Evolutionary conservation across 1,140 invertebrate genomes (phyloP), one percentile per base, ranked within the genome.

Genomic region (Drosophila melanogaster): DNA sequence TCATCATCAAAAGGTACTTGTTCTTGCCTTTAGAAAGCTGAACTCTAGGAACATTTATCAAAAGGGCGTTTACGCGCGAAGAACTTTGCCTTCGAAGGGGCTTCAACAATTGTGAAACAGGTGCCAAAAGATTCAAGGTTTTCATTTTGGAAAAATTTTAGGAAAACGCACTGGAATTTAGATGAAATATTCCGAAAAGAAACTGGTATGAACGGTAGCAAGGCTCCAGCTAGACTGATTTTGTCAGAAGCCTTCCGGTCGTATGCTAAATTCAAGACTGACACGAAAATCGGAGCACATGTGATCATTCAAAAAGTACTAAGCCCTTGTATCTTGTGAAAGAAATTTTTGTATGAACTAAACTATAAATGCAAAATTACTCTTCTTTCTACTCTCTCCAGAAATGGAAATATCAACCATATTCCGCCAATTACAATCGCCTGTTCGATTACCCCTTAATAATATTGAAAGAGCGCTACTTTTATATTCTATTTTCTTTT

Each of bases 21-120:
- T 67, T 67, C 22, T 26, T 65, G 15, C 60, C 64, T 8, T 11
- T 5, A 2, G 26, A n/a, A 3, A 67, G 17, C 15, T 53, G 44
- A 14, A 67, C 64, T 30, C 64, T 35, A 19, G 64, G 64, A 7
- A 67, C 64, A 22, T 67, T 65, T 40, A 67, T 30, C 14, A 67
- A 15, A 5, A 67, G 30, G 8, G 64, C 64, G 22, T 67, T 67
- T 1, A 67, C 60, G 12, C 60, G 40, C 2, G 37, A 15, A 19
- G 5, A 8, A 35, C 60, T 65, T n/a, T 44, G 38, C 26, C 11
- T 19, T 1, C 26, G 46, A 19, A 15, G 1, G 4, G 37, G 60
- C 10, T 11, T 5, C 0, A 67, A 22, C 1, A 53, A 17, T 44
- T 67, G 6, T 0, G 60, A 51, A 30, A 67, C 1, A 1, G 60